Base-by-base conservation (phyloP, 2,113 vertebrate species). In the Madoqua kirkii region DNA sequence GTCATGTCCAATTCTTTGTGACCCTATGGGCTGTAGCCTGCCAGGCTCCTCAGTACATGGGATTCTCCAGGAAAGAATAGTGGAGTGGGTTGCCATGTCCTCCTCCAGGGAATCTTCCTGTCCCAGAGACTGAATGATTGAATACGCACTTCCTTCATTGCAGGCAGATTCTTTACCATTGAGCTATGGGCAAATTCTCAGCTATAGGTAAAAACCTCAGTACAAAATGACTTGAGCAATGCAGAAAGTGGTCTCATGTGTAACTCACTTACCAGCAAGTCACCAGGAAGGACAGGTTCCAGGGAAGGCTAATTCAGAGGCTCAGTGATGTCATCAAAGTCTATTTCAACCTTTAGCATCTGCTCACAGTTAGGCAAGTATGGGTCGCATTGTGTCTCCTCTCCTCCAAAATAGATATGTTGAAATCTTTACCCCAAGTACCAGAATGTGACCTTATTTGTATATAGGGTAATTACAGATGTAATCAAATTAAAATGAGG, bases 401-500 rank as follows among this genome's bases (percentile, higher is more conserved):
- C 4, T 33, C 6, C 2, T 31, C 19, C 33, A 50, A 40, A 48
- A 87, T 45, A 50, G 5, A 85, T 79, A 67, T n/a, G 19, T 33
- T 84, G 55, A 79, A 74, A 14, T 59, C 16, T 27, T 95, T 48
- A 88, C 1, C 48, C 21, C 7, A 2, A 48, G 33, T 40, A 74
- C 76, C 54, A 93, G 78, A 91, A 93, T 83, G 55, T 87, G 84
- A 50, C 21, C 52, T 57, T 71, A 57, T 57, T 27, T 85, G 50
- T 48, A 90, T 76, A 78, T 8, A 88, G 21, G 17, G 13, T 83
- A n/a, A 87, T 96, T 84, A 71, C 23, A 90, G 54, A 91, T 33
- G 2, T 71, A 81, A 40, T 55, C 36, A 81, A 33, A 25, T 82
- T 40, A 94, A 89, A 92, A 92, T 62, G 29, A 71, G 21, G n/a